Evolutionary conservation across 1,140 invertebrate genomes (phyloP).

Genomic region (Stegodyphus dumicola): DNA sequence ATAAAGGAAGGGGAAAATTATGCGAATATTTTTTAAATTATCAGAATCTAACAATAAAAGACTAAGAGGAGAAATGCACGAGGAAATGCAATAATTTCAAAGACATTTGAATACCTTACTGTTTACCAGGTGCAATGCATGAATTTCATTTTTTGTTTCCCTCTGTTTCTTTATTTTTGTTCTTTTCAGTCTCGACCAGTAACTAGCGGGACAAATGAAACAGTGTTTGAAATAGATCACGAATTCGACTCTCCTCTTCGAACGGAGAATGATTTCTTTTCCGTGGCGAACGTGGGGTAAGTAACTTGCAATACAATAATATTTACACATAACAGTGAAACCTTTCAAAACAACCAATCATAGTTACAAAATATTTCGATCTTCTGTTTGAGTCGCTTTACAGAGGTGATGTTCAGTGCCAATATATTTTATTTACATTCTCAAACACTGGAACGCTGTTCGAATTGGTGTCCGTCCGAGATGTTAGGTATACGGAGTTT

Average conservation of each 20-base stretch:
- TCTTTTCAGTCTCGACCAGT: constrained; percentile 62
- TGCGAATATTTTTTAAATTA: too few relatives aligned
- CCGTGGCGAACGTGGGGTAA: constrained; percentile 59
- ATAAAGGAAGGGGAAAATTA: too few relatives aligned
- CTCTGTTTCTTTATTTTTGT: constrained; percentile 9
- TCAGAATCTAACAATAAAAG: neutral
- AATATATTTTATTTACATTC: too few relatives aligned
- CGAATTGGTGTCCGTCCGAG: too few relatives aligned
- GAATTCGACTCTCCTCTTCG: constrained; percentile 52
- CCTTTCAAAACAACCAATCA: neutral
- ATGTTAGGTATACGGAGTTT: too few relatives aligned
- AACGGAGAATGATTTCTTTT: constrained; percentile 53
- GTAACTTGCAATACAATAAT: neutral
- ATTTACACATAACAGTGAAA: neutral
- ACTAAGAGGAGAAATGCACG: neutral
- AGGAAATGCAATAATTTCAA: neutral
- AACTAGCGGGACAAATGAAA: constrained; percentile 41
- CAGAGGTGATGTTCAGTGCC: neutral
- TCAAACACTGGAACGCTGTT: neutral
- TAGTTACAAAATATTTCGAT: neutral
- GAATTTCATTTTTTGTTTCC: neutral
- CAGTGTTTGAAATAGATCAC: constrained; percentile 58
- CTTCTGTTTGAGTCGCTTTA: neutral
- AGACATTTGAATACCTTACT: neutral
- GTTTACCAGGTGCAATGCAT: neutral